Base-by-base conservation (phyloP, 2,888 invertebrate species). In the Stenoptilia bipunctidactyla region DNA sequence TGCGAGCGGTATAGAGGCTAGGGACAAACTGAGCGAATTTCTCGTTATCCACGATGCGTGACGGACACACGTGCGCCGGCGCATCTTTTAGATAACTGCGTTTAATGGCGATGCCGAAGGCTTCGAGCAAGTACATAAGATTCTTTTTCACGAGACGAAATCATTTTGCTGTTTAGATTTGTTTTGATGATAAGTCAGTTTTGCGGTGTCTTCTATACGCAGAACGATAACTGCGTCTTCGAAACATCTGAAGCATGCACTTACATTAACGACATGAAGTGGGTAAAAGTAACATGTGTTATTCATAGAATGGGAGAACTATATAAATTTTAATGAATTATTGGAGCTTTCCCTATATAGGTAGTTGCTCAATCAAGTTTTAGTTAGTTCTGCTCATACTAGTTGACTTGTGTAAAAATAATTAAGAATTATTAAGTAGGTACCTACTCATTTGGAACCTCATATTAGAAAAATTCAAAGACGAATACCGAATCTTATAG, bases 1-100 rank as follows among this genome's bases (percentile, higher is more conserved):
- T 73, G 69, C 75, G 67, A 51, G 46, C 50, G 50, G 62, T 71
- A 61, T 66, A 66, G 64, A 62, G 72, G 63, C 66, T 66, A 61
- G 54, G 61, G 61, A 68, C 69, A 64, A 66, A 83, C 82, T 82
- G 67, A 76, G 69, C 68, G 68, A 75, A 74, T 75, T 68, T 69
- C 73, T 76, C 62, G 61, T 68, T 69, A 66, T 63, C 60, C 62
- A 64, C 67, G 70, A 66, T 66, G 74, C 76, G 76, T 80, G 77
- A 79, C 75, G 70, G 60, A 2, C 30, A 12, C 30, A 12, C 30
- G n/a, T 30, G 30, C 66, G 62, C 65, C 52, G 51, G 66, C 66
- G 72, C 72, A 68, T 65, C 66, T 62, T 20, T 10, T 30, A 40
- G 27, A 15, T 40, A 37, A 40, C 40, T 40, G 40, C 40, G 14